A percentile compares a stretch with the other conserved stretches of the same genome.
phyloP scores from a whole-genome alignment of 2,113 vertebrate species.

The Sitta europaea region DNA sequence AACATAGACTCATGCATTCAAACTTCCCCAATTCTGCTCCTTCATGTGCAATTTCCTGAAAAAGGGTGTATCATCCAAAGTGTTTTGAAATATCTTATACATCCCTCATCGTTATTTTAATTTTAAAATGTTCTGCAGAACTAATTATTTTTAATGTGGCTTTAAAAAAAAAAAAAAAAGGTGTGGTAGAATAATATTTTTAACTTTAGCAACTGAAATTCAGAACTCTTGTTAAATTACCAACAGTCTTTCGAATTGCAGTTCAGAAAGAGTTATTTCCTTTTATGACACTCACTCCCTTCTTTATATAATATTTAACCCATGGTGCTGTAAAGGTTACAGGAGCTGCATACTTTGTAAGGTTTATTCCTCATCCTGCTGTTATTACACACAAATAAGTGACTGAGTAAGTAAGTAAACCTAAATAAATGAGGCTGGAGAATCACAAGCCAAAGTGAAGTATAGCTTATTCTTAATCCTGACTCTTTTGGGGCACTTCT shows the following conservation, averaged over 20 bases:
- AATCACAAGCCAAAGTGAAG: conserved; percentile 15
- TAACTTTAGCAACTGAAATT: conserved; percentile 12
- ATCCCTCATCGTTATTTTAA: not conserved
- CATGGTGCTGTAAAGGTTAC: not conserved
- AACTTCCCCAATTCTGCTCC: not conserved
- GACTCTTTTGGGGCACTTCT: conserved; percentile 21
- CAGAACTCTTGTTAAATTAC: conserved; percentile 8
- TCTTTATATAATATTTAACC: conserved; percentile 26
- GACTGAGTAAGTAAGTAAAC: conserved; percentile 3
- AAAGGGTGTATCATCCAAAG: conserved; percentile 2
- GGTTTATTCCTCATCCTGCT: not conserved
- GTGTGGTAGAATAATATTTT: conserved; percentile 44
- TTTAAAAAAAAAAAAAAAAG: not conserved
- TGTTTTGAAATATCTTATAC: conserved; percentile 1
- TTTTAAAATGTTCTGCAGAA: conserved; percentile 34
- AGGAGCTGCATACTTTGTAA: not conserved
- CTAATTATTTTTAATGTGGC: conserved; percentile 43
- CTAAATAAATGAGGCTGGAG: conserved; percentile 2
- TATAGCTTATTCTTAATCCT: conserved; percentile 52
- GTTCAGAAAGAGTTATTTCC: conserved; percentile 25
- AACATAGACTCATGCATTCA: not conserved
- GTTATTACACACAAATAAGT: conserved; percentile 5
- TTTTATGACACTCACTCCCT: conserved; percentile 34
- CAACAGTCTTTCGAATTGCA: not conserved
- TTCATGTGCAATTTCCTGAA: conserved; percentile 3